Conservation (phyloP, 2,888 invertebrate species). For the Leuctra nigra region DNA sequence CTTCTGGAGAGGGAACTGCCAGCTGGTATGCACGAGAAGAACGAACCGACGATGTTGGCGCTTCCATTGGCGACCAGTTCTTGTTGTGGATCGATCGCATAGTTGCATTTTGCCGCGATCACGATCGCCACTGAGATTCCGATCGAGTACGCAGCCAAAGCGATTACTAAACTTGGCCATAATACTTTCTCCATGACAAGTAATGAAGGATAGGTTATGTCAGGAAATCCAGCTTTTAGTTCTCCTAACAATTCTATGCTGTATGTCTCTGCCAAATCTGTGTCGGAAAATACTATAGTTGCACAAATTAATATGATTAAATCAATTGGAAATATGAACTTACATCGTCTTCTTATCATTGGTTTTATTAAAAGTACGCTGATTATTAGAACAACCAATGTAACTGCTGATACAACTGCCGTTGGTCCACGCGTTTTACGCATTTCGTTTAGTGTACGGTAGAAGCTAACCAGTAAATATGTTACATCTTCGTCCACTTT, state of each 20-base stretch:
- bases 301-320: not conserved
- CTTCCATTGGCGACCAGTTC: constrained; percentile 8
- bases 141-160: not conserved
- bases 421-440: not conserved
- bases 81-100: constrained; percentile 4
- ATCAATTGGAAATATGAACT: not conserved
- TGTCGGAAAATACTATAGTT: not conserved
- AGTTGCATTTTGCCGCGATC: not conserved
- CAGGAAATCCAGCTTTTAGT: not conserved
- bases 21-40: not conserved
- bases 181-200: not conserved
- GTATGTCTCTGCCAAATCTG: not conserved
- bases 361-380: not conserved
- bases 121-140: not conserved
- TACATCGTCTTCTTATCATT: not conserved
- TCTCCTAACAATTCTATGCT: not conserved
- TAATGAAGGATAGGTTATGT: not conserved
- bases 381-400: not conserved
- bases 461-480: no score
- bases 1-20: constrained; percentile 1
- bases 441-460: no score
- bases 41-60: not conserved
- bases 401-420: not conserved
- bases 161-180: not conserved
- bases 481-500: constrained; percentile 44